Conservation (phyloP, 1,140 invertebrate genomes). For the Triops longicaudatus region DNA sequence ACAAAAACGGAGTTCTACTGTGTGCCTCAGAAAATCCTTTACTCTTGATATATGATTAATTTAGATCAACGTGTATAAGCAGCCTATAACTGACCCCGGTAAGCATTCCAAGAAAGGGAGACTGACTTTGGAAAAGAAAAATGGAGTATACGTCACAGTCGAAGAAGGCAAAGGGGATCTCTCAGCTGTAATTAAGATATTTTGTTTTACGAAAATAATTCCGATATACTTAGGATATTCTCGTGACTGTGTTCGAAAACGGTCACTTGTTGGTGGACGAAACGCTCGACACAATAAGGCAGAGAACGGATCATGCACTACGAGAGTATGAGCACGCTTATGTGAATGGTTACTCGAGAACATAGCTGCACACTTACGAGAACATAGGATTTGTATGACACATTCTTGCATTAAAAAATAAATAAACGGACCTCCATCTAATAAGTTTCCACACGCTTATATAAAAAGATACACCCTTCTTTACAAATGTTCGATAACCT, state of each 20-base stretch:
- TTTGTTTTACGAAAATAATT: not conserved
- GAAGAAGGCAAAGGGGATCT: not conserved
- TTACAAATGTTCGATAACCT: not conserved
- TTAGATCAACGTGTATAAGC: slow-evolving; percentile 2
- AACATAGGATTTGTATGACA: not conserved
- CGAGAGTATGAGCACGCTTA: not conserved
- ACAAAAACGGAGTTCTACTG: too few relatives aligned
- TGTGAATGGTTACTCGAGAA: not conserved
- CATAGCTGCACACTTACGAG: not conserved
- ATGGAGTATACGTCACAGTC: not conserved
- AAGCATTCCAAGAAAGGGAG: slow-evolving; percentile 15
- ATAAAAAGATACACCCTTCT: not conserved
- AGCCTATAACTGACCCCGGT: not conserved
- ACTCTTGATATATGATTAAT: too few relatives aligned
- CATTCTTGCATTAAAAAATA: not conserved
- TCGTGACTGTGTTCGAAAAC: not conserved
- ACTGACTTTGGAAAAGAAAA: not conserved
- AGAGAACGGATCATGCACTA: not conserved
- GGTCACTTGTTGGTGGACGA: not conserved
- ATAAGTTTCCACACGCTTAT: not conserved
- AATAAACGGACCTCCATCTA: not conserved
- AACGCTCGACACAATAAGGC: not conserved
- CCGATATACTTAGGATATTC: not conserved
- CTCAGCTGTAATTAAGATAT: not conserved
- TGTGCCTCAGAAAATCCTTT: too few relatives aligned